Conservation (phyloP, 2,113 vertebrate species). For the Sander lucioperca region DNA sequence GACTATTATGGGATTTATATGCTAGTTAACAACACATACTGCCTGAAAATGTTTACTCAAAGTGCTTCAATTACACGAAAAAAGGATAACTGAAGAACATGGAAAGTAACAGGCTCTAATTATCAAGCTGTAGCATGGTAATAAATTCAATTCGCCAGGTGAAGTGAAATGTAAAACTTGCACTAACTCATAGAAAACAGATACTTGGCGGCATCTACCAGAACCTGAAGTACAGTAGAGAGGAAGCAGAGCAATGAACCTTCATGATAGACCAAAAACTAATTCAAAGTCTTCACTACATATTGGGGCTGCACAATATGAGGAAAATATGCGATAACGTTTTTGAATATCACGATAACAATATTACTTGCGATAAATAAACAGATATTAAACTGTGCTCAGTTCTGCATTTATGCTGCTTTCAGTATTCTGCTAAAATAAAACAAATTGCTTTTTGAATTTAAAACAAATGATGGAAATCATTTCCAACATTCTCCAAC, state of each 20-base stretch:
- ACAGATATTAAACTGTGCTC: no score
- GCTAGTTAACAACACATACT: constrained; percentile 18
- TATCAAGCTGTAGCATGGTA: not conserved
- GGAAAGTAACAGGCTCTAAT: not conserved
- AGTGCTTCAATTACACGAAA: not conserved
- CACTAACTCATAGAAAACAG: not conserved
- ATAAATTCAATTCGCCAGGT: not conserved
- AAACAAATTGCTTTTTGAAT: no score
- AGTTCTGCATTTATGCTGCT: no score
- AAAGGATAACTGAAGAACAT: not conserved
- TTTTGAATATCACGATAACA: no score
- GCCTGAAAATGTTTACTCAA: not conserved
- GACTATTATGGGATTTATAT: not conserved
- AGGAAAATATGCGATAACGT: no score
- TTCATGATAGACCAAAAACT: not conserved
- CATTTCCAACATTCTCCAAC: no score
- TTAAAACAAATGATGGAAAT: no score
- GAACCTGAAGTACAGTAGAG: not conserved
- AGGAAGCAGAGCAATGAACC: not conserved
- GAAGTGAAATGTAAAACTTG: not conserved
- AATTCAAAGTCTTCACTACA: not conserved
- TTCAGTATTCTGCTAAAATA: no score
- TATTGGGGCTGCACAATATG: no score
- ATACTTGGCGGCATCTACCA: not conserved
- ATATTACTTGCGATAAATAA: no score